Conservation (phyloP, 2,797 vertebrate genomes). For the Urophycis tenuis region DNA sequence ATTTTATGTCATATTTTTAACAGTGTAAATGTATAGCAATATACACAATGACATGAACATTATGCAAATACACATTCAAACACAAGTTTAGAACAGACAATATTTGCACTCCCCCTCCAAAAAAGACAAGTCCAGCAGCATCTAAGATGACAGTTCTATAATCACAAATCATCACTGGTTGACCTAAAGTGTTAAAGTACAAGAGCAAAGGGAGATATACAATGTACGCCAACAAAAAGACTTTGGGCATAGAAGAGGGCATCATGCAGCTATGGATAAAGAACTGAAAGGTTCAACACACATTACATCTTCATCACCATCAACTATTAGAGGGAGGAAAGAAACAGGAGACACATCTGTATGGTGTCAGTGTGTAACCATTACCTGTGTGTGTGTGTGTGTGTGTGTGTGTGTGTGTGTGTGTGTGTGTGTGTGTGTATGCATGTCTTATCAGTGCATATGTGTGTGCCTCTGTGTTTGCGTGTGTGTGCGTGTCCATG, state of each 20-base stretch:
- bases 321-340: background rate
- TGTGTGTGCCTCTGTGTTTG: background rate
- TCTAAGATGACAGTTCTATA: background rate
- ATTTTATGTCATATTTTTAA: background rate
- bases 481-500: too few relatives aligned
- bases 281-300: background rate
- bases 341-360: background rate
- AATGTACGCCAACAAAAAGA: slow-evolving; percentile 9
- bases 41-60: background rate
- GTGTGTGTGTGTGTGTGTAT: too few relatives aligned
- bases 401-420: too few relatives aligned
- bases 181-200: slow-evolving; percentile 11
- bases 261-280: slow-evolving; percentile 37
- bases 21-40: background rate
- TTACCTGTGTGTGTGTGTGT: too few relatives aligned
- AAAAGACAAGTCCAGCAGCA: slow-evolving; percentile 10
- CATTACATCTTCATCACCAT: background rate
- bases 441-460: too few relatives aligned
- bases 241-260: slow-evolving; percentile 22
- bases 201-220: slow-evolving; percentile 7
- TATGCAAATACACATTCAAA: background rate
- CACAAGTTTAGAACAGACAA: slow-evolving; percentile 10
- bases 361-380: too few relatives aligned
- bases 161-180: background rate
- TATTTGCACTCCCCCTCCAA: slow-evolving; percentile 31